Evolutionary conservation across 2,113 vertebrate species (phyloP), one percentile per base, ranked within the genome.

Genomic region (Crotalus helleri): DNA sequence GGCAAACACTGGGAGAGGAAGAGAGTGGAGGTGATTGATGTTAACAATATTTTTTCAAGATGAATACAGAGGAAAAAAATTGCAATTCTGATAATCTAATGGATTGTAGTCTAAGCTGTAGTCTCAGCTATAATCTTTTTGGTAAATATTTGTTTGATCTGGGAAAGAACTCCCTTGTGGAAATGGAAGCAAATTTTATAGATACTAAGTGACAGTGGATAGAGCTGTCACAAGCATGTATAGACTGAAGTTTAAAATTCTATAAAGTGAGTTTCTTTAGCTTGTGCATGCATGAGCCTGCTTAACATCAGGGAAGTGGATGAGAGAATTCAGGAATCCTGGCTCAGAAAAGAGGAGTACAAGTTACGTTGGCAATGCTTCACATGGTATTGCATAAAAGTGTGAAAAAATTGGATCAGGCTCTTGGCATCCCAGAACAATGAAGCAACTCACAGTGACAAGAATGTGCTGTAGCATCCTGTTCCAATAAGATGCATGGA

Each of bases 381-480:
- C 92, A 93, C 89, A 93, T 93, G 90, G 74, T 87, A 90, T 90
- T 93, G 92, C 92, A 93, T 93, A 90, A 93, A 93, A 93, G 92
- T 93, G 89, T 90, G 92, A 90, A 93, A 93, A 90, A 93, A 90
- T 87, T 93, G 89, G 92, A 93, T 64, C 89, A 87, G 57, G 92
- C 57, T 93, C 86, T 90, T 93, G 92, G 92, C 92, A 90, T 58
- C 59, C 44, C 90, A 87, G 46, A 86, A 93, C 89, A 90, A 64
- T 93, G 89, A 93, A 93, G 92, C 88, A 93, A 93, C 89, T 81
- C 92, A 93, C 89, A 90, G 92, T 93, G 92, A 93, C 89, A 90
- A 93, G 92, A 93, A 93, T 93, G 92, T 87, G 92, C 49, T 59
- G 89, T 89, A 44, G 89, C 92, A 93, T 93, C 92, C 92, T 90